phyloP scores from a whole-genome alignment of 2,888 invertebrate genomes.

The Drosophila pseudotakahashii region DNA sequence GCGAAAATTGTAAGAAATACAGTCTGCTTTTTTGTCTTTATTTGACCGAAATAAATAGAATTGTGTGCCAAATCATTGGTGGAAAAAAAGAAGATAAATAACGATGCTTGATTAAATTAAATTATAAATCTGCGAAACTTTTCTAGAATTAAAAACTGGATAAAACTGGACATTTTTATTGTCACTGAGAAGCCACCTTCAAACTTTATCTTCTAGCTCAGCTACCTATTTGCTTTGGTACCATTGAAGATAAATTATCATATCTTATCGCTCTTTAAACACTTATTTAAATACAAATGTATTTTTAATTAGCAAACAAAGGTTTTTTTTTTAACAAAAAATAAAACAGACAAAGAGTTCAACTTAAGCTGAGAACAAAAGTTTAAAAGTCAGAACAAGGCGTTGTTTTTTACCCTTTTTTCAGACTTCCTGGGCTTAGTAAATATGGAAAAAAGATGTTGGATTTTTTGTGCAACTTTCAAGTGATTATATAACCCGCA shows the following conservation, averaged over 20 bases:
- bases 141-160: not conserved
- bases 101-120: too few species aligned
- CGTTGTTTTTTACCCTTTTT: constrained; percentile 3
- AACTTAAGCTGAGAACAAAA: not conserved
- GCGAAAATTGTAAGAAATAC: constrained; percentile 11
- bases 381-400: not conserved
- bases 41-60: constrained; percentile 17
- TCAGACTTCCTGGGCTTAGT: not conserved
- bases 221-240: constrained; percentile 17
- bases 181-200: constrained; percentile 3
- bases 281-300: constrained; percentile 24
- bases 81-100: not conserved
- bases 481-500: constrained; percentile 50
- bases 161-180: not conserved
- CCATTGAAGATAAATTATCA: constrained; percentile 26
- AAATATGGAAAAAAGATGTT: constrained; percentile 5
- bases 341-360: constrained; percentile 1
- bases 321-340: not conserved
- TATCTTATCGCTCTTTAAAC: constrained; percentile 22
- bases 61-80: constrained; percentile 29
- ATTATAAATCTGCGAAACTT: too few species aligned
- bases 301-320: constrained; percentile 27
- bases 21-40: not conserved
- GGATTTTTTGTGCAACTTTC: constrained; percentile 7
- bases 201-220: constrained; percentile 7